A percentile compares a stretch with the other conserved stretches of the same genome.
phyloP scores from a whole-genome alignment of 1,140 invertebrate species.

The Rhysida immarginata region DNA sequence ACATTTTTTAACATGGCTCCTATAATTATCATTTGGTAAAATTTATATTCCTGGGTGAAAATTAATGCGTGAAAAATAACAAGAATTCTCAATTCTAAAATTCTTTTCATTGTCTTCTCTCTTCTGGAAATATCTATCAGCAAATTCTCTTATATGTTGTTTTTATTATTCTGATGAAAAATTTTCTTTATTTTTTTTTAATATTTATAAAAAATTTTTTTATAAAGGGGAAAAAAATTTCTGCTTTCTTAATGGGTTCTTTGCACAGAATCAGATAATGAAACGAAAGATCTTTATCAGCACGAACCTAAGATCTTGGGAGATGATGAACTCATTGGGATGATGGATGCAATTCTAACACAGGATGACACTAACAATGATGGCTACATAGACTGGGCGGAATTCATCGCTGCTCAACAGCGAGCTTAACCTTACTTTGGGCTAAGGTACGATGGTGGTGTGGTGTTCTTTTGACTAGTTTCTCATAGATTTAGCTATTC shows the following conservation, averaged over 20 bases:
- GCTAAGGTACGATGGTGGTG: not conserved
- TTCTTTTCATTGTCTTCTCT: not conserved
- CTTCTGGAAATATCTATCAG: too few relatives aligned
- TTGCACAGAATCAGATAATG: not conserved
- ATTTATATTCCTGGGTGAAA: not conserved
- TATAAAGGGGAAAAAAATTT: too few relatives aligned
- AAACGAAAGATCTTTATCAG: not conserved
- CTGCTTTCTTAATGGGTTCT: not conserved
- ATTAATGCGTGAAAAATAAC: not conserved
- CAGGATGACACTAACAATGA: slow-evolving; percentile 84
- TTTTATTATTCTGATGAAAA: too few relatives aligned
- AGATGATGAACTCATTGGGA: slow-evolving; percentile 68
- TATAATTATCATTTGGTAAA: not conserved
- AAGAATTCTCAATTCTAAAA: not conserved
- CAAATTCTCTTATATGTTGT: too few relatives aligned
- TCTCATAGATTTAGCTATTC: too few relatives aligned
- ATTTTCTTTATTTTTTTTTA: too few relatives aligned
- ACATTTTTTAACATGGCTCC: not conserved
- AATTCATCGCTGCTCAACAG: slow-evolving; percentile 79
- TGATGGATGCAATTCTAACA: slow-evolving; percentile 84
- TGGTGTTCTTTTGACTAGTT: too few relatives aligned
- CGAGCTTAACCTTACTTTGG: slow-evolving; percentile 20
- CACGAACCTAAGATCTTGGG: slow-evolving; percentile 56
- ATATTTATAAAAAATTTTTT: too few relatives aligned
- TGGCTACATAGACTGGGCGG: slow-evolving; percentile 88